Base-by-base conservation (phyloP, 2,113 vertebrate genomes). In the Aegotheles bennettii region DNA sequence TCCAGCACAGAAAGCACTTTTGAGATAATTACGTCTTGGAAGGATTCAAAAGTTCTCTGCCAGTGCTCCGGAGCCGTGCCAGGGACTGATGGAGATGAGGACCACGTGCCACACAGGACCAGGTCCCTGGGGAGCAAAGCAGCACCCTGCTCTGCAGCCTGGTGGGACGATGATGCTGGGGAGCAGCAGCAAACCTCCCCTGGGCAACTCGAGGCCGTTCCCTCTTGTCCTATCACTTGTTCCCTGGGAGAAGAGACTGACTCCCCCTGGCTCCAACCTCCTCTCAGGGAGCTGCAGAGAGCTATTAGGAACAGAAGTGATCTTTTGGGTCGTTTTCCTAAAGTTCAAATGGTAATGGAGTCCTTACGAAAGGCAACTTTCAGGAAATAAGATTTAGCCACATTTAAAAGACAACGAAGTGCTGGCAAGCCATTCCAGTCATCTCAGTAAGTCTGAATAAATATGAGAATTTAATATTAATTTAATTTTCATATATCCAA, bases 381-480 rank as follows among this genome's bases (percentile, higher is more conserved):
- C 56, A 29, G 42, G 67, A 65, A 45, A 20, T 0, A 6, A 68
- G 40, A 29, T 40, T 87, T 33, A 95, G 54, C 68, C 84, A 56
- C 53, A 43, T 78, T 87, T 29, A 53, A 45, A 87, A 74, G 87
- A 61, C 75, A 73, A 13, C 59, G 57, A 78, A 42, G 7, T 60
- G 69, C 93, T 85, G 59, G 82, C 82, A 93, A 87, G 43, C 51
- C 33, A 53, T 56, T 89, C 77, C 94, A 80, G 73, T 71, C 95
- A 75, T 82, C 92, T 97, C 86, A 97, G 95, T 97, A 97, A 96
- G 51, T 45, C 87, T 95, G 93, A 96, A 84, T 97, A 95, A 97
- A 97, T 76, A 95, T 61, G 90, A 87, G 80, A 97, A 95, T 94
- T 96, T 96, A 94, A 96, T 98, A 97, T 97, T 97, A 97, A 95